Evolutionary conservation across 2,113 vertebrate species (phyloP).

Genomic region (Willisornis vidua): DNA sequence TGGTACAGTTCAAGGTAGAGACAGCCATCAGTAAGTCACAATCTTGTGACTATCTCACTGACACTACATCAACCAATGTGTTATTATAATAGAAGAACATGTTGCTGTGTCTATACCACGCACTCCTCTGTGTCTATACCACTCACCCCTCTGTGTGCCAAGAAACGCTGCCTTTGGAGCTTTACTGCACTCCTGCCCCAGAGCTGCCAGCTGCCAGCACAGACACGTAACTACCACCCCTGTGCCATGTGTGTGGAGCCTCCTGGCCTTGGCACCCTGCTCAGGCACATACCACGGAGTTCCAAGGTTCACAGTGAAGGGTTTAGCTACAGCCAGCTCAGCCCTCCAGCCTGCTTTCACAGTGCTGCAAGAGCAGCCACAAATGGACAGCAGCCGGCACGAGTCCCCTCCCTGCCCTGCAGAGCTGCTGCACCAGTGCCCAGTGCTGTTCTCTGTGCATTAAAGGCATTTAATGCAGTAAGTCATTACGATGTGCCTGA

Average conservation of each 20-base stretch:
- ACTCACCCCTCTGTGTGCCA: not conserved
- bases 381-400: not conserved
- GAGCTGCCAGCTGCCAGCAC: not conserved
- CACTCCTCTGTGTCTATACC: not conserved
- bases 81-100: not conserved
- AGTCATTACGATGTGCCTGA: not conserved
- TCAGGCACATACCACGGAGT: not conserved
- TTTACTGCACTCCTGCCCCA: not conserved
- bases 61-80: not conserved
- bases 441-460: not conserved
- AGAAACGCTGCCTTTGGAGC: not conserved
- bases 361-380: not conserved
- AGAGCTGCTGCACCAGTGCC: not conserved
- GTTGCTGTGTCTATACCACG: not conserved
- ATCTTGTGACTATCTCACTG: not conserved
- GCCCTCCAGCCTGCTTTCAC: not conserved
- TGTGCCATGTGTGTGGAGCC: not conserved
- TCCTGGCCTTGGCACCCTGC: not conserved
- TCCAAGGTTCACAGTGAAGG: not conserved
- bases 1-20: not conserved
- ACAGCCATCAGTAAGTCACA: not conserved
- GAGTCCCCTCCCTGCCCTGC: not conserved
- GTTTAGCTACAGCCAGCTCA: not conserved
- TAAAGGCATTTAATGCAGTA: not conserved
- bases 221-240: not conserved